Evolutionary conservation across 2,888 invertebrate species (phyloP), one percentile per base, ranked within the genome.

Genomic region (Calameuta filiformis): DNA sequence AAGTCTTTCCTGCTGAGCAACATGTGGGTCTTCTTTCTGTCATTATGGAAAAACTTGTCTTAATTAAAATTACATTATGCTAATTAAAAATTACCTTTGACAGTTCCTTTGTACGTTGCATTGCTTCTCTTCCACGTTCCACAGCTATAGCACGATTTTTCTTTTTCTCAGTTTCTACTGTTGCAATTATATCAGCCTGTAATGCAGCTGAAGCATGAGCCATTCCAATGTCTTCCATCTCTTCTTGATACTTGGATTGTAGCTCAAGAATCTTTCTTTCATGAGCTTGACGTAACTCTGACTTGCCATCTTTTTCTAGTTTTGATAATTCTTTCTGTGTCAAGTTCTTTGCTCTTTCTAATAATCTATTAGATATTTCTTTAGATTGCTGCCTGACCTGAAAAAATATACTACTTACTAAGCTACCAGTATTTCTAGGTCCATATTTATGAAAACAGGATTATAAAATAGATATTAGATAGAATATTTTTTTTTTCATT

Each of bases 361-460:
- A 90, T 79, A 94, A 88, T 82, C 91, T 89, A 71, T 92, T 92
- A 1, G 95, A 94, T 82, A 95, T 92, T 82, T 93, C 93, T 85
- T 93, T 95, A 0, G 94, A 94, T 85, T 94, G 94, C 82, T 94
- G 93, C 35, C 95, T 92, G 68, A 94, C 94, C 94, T 94, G 79
- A 23, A 56, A 56, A 56, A 23, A 56, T 56, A 0, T 56, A 56
- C 0, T 9, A 23, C 1, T 56, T 23, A 56, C 9, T 56, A 56
- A 56, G 2, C 56, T 56, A 56, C 2, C 56, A 56, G 9, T 9
- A 56, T 23, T 56, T 56, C 23, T 56, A 23, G 23, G 1, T 56
- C 23, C 56, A 56, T 9, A 23, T 56, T 56, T 9, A 56, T 56
- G 2, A 23, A 9, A 56, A 56, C 23, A 23, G 6, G 9, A 23